Evolutionary conservation across 2,113 vertebrate species (phyloP), one percentile per base, ranked within the genome.

Genomic region (Artemisiospiza belli): DNA sequence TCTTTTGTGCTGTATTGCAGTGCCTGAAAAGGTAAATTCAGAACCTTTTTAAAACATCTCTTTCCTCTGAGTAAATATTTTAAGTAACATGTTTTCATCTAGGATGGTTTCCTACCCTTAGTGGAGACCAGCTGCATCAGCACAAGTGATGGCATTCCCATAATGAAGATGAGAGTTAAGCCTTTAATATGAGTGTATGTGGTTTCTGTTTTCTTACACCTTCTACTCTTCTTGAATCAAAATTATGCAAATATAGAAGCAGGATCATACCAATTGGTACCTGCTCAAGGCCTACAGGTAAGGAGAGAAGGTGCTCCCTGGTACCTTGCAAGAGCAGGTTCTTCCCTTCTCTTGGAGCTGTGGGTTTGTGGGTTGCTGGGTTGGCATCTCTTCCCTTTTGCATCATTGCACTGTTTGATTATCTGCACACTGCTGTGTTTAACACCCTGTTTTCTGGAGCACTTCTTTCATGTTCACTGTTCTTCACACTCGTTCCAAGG

Each of bases 391-490:
- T 47, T n/a, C 22, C 19, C 8, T 44, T 22, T 37, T 31, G 12
- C 54, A 10, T 91, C 17, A 2, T 28, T 46, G 19, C 3, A 3
- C 31, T 39, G 16, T 64, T 83, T 4, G 15, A 37, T 37, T 80
- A 23, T 21, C 16, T 55, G 39, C 21, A 12, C 0, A 0, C 43
- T 39, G 15, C 63, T 76, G 25, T 1, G 0, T 80, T 86, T 76
- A 69, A 44, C 27, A 52, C 5, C 9, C 27, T 47, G 24, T 24
- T 77, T 94, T 70, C n/a, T 33, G 68, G 78, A 64, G 33, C 31
- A 12, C 16, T 47, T 78, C 16, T 55, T 49, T 43, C 14, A 7
- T 21, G 11, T 46, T 90, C 30, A 8, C 37, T 4, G 6, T 62
- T 77, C 49, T 69, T 91, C 33, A 28, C 16, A 19, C 44, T 30